Conservation (phyloP, 2,888 invertebrate genomes). For the Drosophila sordidapex region DNA sequence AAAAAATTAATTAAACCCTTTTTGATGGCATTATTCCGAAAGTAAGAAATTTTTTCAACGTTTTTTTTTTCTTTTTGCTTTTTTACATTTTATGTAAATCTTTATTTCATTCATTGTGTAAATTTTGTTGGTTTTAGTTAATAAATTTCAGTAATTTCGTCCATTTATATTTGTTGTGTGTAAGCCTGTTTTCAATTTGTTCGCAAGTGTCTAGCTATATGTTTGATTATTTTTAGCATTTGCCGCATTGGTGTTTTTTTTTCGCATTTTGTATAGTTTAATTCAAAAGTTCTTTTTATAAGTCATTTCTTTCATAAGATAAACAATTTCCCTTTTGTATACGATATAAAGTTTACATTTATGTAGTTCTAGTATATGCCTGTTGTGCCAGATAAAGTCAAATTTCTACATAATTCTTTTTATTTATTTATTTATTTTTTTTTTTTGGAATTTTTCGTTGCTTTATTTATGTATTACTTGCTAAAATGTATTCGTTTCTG, state of each 20-base stretch:
- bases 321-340: conserved; percentile 56
- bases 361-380: conserved; percentile 20
- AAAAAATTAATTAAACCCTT: background rate
- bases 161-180: conserved; percentile 21
- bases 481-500: conserved; percentile 65
- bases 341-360: conserved; percentile 41
- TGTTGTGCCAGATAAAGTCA: conserved; percentile 55
- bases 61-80: conserved; percentile 4
- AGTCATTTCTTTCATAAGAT: conserved; percentile 69
- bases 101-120: conserved; percentile 73
- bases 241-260: conserved; percentile 16
- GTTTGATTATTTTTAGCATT: conserved; percentile 32
- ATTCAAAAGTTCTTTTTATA: conserved; percentile 53
- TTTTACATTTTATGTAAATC: conserved; percentile 74
- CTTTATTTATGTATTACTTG: conserved; percentile 71
- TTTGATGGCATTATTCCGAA: background rate
- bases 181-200: conserved; percentile 61
- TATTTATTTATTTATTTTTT: background rate
- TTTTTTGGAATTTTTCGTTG: conserved; percentile 63
- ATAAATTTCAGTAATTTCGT: conserved; percentile 47
- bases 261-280: conserved; percentile 35
- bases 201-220: conserved; percentile 68
- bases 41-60: background rate
- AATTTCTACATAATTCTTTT: conserved; percentile 38
- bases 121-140: conserved; percentile 67